Percentiles rank a stretch among this genome's conserved stretches.
Conservation (phyloP, 2,113 vertebrate genomes). For the Ceyx melanurus region DNA sequence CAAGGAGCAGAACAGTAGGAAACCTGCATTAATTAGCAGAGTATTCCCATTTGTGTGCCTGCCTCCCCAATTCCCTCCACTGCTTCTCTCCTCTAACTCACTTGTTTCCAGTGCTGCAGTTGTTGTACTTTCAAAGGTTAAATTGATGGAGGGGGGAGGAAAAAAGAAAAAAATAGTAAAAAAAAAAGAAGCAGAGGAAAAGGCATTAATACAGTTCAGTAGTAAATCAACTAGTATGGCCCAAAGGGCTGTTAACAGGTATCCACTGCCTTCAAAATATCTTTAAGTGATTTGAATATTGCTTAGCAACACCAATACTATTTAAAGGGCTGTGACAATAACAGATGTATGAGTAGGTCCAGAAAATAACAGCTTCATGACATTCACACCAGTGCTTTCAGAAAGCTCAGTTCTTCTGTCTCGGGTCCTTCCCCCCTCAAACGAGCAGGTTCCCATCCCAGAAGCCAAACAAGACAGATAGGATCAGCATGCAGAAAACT, state of each 20-base stretch:
- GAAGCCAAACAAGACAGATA: not conserved
- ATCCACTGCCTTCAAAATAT: conserved; percentile 20
- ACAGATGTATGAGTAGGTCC: conserved; percentile 30
- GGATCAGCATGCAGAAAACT: not conserved
- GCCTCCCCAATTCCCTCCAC: not conserved
- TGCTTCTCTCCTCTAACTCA: not conserved
- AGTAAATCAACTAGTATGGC: conserved; percentile 29
- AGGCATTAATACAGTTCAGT: not conserved
- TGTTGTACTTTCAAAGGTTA: not conserved
- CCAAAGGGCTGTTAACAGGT: conserved; percentile 38
- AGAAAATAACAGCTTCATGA: conserved; percentile 22
- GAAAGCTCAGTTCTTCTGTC: not conserved
- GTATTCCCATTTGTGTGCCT: not conserved
- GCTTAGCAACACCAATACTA: conserved; percentile 58
- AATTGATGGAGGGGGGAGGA: not conserved
- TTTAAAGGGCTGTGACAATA: conserved; percentile 49
- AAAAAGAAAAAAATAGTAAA: not conserved
- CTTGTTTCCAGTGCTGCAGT: fast-evolving
- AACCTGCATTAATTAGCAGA: not conserved
- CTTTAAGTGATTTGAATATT: conserved; percentile 55
- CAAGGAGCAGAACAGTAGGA: not conserved
- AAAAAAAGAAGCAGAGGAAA: not conserved
- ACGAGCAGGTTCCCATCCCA: not conserved
- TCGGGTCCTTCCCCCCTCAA: not conserved
- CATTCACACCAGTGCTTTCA: not conserved